phyloP scores from a whole-genome alignment of 2,888 invertebrate species.

The Junonia oenone region DNA sequence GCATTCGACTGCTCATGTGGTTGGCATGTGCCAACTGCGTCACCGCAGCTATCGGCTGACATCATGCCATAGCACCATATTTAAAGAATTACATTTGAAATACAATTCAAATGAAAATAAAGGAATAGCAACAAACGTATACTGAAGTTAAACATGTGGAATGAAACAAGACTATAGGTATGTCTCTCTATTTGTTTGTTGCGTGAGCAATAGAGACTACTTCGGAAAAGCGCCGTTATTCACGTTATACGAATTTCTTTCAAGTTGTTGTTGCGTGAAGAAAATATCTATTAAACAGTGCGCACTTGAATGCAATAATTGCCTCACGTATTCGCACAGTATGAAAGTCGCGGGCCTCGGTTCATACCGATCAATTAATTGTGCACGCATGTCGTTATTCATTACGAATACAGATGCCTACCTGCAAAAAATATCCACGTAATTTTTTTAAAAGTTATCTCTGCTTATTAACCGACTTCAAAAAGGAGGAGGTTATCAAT shows the following conservation, averaged over 20 bases:
- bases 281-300: conserved; percentile 24
- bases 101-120: neutral
- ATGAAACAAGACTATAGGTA: neutral
- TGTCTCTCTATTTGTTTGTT: neutral
- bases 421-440: conserved; percentile 4
- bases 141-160: neutral
- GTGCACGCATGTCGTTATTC: conserved; percentile 28
- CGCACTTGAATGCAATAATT: conserved; percentile 32
- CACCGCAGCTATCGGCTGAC: conserved; percentile 49
- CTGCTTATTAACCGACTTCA: too few species aligned
- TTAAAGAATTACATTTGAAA: conserved; percentile 14
- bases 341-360: conserved; percentile 32
- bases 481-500: too few species aligned
- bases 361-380: conserved; percentile 33
- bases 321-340: conserved; percentile 28
- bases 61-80: conserved; percentile 34
- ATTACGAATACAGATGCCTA: conserved; percentile 27
- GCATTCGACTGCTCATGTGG: conserved; percentile 35
- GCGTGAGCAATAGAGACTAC: neutral
- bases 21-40: conserved; percentile 66
- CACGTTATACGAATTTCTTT: conserved; percentile 18
- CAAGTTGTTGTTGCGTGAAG: conserved; percentile 24
- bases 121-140: neutral
- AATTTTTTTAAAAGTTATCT: neutral
- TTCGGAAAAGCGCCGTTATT: conserved; percentile 11